Percentiles rank a stretch among this genome's conserved stretches.
phyloP scores from a whole-genome alignment of 2,888 invertebrate species.

The Thereva unica region DNA sequence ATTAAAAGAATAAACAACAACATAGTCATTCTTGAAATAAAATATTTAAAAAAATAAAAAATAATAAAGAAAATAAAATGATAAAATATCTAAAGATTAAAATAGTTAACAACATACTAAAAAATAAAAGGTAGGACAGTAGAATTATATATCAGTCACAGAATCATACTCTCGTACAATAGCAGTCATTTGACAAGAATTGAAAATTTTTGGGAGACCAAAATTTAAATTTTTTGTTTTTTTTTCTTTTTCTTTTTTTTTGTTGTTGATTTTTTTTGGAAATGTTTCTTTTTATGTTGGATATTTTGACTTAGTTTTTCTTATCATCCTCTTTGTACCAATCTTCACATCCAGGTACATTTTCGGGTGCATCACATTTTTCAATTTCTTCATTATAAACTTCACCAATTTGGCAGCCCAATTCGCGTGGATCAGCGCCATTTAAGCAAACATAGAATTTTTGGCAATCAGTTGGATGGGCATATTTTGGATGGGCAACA shows the following conservation, averaged over 20 bases:
- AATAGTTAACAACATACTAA: slow-evolving; percentile 39
- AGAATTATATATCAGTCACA: slow-evolving; percentile 35
- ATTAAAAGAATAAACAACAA: slow-evolving; percentile 32
- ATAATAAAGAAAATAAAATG: slow-evolving; percentile 33
- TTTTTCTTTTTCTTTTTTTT: too few relatives aligned
- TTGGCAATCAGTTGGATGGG: slow-evolving; percentile 87
- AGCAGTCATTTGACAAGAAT: slow-evolving; percentile 38
- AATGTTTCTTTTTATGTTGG: background rate
- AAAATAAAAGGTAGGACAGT: slow-evolving; percentile 36
- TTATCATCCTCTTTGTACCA: slow-evolving; percentile 86
- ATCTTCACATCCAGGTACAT: slow-evolving; percentile 89
- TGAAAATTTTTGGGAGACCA: slow-evolving; percentile 14
- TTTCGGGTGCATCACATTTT: slow-evolving; percentile 87
- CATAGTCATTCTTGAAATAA: slow-evolving; percentile 9
- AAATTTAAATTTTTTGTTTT: too few relatives aligned
- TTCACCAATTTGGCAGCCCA: slow-evolving; percentile 83
- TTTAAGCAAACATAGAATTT: slow-evolving; percentile 90
- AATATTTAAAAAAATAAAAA: slow-evolving; percentile 25
- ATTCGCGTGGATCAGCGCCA: slow-evolving; percentile 82
- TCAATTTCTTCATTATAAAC: slow-evolving; percentile 88
- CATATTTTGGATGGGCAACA: slow-evolving; percentile 81
- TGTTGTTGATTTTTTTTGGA: too few relatives aligned
- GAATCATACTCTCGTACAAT: slow-evolving; percentile 36
- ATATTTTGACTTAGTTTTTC: slow-evolving; percentile 49
- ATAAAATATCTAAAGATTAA: slow-evolving; percentile 32